Percentiles rank a stretch among this genome's conserved stretches.
Conservation (phyloP, 2,888 invertebrate genomes). For the Chalcosyrphus nemorum region DNA sequence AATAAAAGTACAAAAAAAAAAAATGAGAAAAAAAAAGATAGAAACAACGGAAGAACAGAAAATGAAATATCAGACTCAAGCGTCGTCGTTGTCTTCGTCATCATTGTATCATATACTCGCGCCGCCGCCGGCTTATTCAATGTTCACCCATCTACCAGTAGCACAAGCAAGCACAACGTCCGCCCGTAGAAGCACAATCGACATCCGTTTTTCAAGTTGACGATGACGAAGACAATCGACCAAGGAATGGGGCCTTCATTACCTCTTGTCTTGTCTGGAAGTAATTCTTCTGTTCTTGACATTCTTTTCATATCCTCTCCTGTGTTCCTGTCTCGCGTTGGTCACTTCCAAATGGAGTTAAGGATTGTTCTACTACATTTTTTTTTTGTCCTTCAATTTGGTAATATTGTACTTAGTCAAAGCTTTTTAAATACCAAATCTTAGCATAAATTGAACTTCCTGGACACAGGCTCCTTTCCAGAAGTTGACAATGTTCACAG, state of each 20-base stretch:
- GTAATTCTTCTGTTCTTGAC: slow-evolving; percentile 4
- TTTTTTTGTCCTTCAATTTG: too few relatives aligned
- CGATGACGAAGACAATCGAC: not conserved
- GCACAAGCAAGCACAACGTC: too few relatives aligned
- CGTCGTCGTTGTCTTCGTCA: slow-evolving; percentile 22
- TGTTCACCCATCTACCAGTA: slow-evolving; percentile 21
- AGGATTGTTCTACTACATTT: too few relatives aligned
- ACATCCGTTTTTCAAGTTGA: slow-evolving; percentile 46
- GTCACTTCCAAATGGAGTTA: too few relatives aligned
- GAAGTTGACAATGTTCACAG: too few relatives aligned
- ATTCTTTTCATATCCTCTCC: not conserved
- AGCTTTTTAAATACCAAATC: too few relatives aligned
- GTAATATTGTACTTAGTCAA: too few relatives aligned
- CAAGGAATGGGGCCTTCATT: not conserved
- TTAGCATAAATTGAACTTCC: too few relatives aligned
- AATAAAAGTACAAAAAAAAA: slow-evolving; percentile 3
- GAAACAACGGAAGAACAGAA: slow-evolving; percentile 32
- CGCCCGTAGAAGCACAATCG: slow-evolving; percentile 20
- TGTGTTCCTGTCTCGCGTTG: not conserved
- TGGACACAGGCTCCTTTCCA: too few relatives aligned
- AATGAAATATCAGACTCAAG: slow-evolving; percentile 26
- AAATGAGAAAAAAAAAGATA: not conserved
- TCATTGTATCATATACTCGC: slow-evolving; percentile 23
- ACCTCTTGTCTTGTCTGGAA: not conserved
- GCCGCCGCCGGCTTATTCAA: slow-evolving; percentile 7